Conservation (phyloP, 1,140 invertebrate species). For the Polyergus mexicanus region DNA sequence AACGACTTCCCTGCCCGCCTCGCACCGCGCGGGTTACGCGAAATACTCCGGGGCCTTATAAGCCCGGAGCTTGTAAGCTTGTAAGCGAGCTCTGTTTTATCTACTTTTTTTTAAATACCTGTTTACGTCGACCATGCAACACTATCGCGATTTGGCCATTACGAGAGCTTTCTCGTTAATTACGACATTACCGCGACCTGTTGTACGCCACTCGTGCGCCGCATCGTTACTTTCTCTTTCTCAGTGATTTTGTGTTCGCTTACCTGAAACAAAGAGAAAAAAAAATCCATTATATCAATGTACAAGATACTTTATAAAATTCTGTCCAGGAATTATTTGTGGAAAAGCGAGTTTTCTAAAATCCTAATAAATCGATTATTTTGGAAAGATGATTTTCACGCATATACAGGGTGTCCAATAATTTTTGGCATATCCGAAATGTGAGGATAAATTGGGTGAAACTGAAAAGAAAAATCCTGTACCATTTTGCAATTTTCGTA, state of each 20-base stretch:
- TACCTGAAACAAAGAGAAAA: constrained; percentile 69
- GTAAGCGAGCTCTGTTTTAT: constrained; percentile 43
- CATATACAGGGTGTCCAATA: too few species aligned
- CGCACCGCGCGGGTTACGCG: constrained; percentile 43
- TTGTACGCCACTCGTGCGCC: constrained; percentile 12
- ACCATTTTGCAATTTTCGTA: too few species aligned
- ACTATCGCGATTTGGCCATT: constrained; percentile 51
- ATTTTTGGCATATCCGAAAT: too few species aligned
- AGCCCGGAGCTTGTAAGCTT: constrained; percentile 19
- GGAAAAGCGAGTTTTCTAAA: neutral
- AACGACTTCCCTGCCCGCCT: constrained; percentile 66
- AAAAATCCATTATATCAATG: constrained; percentile 51
- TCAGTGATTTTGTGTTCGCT: constrained; percentile 49
- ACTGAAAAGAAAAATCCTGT: too few species aligned
- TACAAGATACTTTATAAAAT: constrained; percentile 14
- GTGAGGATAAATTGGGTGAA: too few species aligned
- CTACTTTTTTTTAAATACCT: constrained; percentile 52
- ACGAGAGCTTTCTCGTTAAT: constrained; percentile 62
- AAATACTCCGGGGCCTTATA: constrained; percentile 42
- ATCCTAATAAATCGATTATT: neutral
- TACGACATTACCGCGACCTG: constrained; percentile 54
- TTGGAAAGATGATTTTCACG: too few species aligned
- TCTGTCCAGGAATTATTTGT: constrained; percentile 4
- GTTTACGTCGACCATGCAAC: constrained; percentile 31
- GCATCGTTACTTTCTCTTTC: neutral